These are phyloP conservation scores for Clistopyga incitator DNA, from an alignment of 2,888 invertebrate species.

Conservation along the genomic window DNA sequence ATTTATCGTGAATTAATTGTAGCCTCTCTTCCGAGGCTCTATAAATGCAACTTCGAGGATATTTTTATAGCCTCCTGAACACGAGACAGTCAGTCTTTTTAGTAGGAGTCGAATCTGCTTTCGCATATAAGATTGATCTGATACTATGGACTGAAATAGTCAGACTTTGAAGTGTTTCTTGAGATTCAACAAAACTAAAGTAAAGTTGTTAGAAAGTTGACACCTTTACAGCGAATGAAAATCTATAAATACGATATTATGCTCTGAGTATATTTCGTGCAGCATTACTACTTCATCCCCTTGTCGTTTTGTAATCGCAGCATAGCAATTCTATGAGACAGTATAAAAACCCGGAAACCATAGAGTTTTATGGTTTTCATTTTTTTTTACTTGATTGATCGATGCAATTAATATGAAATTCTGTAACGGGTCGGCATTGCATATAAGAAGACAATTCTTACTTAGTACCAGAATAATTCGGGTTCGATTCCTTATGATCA, in stretches of 20 bases:
- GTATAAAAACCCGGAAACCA: no score
- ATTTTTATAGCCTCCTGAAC: constrained; percentile 8
- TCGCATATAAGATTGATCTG: constrained; percentile 18
- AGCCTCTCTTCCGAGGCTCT: constrained; percentile 32
- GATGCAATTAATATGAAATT: no score
- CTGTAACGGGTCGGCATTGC: no score
- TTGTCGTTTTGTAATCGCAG: no score
- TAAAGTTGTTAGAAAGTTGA: background rate
- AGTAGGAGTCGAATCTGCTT: constrained; percentile 20
- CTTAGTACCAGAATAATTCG: no score
- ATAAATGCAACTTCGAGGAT: constrained; percentile 18
- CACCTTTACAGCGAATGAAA: background rate
- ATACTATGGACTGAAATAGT: background rate
- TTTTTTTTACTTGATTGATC: no score
- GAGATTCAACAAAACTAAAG: background rate
- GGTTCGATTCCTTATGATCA: no score
- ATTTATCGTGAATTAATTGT: constrained; percentile 66
- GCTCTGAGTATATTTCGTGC: background rate
- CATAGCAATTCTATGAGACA: no score
- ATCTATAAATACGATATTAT: background rate
- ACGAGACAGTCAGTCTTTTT: constrained; percentile 6
- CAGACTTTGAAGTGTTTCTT: background rate
- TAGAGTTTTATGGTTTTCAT: no score
- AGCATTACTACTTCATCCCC: no score
- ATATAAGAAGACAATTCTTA: no score